Base-by-base conservation (phyloP, 2,797 vertebrate genomes). In the Podarcis lilfordi region DNA sequence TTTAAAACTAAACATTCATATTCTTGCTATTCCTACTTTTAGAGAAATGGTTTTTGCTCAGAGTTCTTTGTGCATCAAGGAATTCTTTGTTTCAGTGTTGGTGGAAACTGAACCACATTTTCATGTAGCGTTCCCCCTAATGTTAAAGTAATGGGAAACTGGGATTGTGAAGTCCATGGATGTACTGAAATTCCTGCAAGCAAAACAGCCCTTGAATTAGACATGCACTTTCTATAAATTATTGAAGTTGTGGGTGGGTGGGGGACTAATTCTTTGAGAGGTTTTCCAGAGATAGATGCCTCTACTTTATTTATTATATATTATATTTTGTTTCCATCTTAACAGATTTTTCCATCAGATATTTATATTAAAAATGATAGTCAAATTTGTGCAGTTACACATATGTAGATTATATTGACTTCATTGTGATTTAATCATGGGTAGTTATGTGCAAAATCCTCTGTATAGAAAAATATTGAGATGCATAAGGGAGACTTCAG, bases 1-100 rank as follows among this genome's bases (percentile, higher is more conserved):
- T 97, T 95, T 85, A 86, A 89, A 93, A 77, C 35, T 17, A 68
- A 91, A 32, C 23, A 89, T 82, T 32, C 66, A n/a, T 76, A 13
- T 55, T 66, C 40, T 25, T 81, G 1, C 80, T 78, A 11, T 45
- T 88, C 78, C 15, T 85, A 6, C 19, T 29, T 71, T 40, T 64
- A 64, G 6, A 11, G 32, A 27, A 61, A 64, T 64, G 23, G 21
- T 23, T 80, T 35, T 81, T 15, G 8, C 15, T 9, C 32, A 29
- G 3, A 80, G 3, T 64, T 72, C 13, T 85, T 3, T 82, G 23
- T 85, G 37, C 23, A 25, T 25, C 13, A 82, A 75, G 27, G 37
- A 82, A 43, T 82, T 72, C 9, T 19, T n/a, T 59, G 13, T 15
- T 61, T 81, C 71, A 35, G 1, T 83, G n/a, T 35, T 83, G 43